Base-by-base conservation (phyloP, 2,113 vertebrate genomes). In the Perca schrenkii region DNA sequence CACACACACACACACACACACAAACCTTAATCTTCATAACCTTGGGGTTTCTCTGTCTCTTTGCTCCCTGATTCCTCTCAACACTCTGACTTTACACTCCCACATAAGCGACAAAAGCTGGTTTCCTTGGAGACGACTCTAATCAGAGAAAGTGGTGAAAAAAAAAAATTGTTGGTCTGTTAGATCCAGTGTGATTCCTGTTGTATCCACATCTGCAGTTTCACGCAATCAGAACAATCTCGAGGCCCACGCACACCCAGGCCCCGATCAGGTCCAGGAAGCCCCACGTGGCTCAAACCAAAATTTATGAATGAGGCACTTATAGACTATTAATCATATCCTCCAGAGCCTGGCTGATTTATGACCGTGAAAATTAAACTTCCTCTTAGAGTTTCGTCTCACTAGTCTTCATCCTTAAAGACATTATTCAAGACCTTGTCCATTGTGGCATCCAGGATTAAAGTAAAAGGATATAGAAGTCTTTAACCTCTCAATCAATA, bases 401-500 rank as follows among this genome's bases (percentile, higher is more conserved):
- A 72, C 47, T 71, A 34, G 14, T 73, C 61, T 82, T 74, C 61
- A 86, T 85, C 66, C 62, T 4, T 28, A n/a, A 79, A 77, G 64
- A 60, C 46, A 47, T 69, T 74, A 73, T 76, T 76, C 63, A 82
- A n/a, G 25, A 16, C 28, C 8, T 40, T 70, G 66, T 22, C 16
- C 43, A 54, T 49, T 10, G 56, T 10, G 66, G 61, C 17, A 8
- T 76, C 14, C 47, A 40, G n/a, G 68, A 67, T 73, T 7, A 69
- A 71, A 83, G n/a, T 60, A 28, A 77, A 73, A 81, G 57, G 53
- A n/a, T 57, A 13, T 50, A 61, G n/a, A 85, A 57, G 53, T 70
- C 73, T 90, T 86, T 87, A 83, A 87, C 77, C 64, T 77, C 80
- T 93, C 87, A 86, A 88, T 93, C 92, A 93, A 79, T 78, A 85